Percentiles rank a stretch among this genome's conserved stretches.
Evolutionary conservation across 2,888 invertebrate species (phyloP).

Genomic region (Parasteatoda lunata): DNA sequence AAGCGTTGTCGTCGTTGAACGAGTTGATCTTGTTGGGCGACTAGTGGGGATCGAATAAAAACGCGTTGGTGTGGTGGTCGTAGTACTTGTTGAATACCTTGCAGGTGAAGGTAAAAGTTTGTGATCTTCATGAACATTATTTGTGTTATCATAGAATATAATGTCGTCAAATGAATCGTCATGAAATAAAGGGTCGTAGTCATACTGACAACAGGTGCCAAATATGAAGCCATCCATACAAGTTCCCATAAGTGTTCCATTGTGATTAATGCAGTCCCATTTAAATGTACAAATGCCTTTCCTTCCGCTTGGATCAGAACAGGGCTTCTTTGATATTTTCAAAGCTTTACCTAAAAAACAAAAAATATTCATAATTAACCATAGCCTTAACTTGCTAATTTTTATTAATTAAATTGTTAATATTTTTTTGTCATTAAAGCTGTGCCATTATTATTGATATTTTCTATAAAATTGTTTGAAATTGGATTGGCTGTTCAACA

Average conservation of each 20-base stretch:
- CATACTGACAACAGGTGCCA: conserved; percentile 85
- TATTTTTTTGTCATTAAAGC: neutral
- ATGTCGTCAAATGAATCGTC: neutral
- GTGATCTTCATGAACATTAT: conserved; percentile 31
- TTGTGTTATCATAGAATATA: conserved; percentile 13
- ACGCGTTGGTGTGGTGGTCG: neutral
- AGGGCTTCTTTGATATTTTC: conserved; percentile 76
- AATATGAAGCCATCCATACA: conserved; percentile 97
- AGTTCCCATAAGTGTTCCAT: conserved; percentile 91
- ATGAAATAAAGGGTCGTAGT: conserved; percentile 72
- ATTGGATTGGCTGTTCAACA: neutral
- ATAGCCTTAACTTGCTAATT: neutral
- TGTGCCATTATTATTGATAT: neutral
- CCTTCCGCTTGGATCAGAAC: conserved; percentile 76
- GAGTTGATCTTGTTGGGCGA: neutral
- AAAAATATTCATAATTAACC: conserved; percentile 2
- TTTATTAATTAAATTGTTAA: neutral
- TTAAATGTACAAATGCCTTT: conserved; percentile 96
- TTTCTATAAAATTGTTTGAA: neutral
- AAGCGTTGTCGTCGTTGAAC: neutral
- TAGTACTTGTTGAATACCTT: conserved; percentile 9
- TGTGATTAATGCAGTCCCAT: conserved; percentile 93
- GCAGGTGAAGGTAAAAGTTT: neutral
- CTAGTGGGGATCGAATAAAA: neutral
- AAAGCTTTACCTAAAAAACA: conserved; percentile 56